A percentile compares a stretch with the other conserved stretches of the same genome.
Evolutionary conservation across 2,113 vertebrate species (phyloP).

Genomic region (Psittacus erithacus): DNA sequence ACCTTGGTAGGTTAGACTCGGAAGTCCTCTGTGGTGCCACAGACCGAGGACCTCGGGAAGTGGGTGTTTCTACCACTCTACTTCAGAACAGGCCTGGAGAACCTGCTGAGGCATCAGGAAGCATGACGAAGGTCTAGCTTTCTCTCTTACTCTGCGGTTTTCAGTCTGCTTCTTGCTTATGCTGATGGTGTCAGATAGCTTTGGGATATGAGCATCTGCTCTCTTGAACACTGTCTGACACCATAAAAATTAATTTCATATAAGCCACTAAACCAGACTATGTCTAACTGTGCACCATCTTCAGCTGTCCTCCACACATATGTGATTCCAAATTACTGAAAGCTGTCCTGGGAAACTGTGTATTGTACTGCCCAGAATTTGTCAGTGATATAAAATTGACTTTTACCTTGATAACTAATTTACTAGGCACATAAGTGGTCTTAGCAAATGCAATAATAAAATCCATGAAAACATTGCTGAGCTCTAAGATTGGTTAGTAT

Average conservation of each 20-base stretch:
- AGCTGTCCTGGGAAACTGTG: background rate
- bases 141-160: background rate
- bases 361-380: background rate
- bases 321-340: background rate
- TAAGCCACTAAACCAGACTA: background rate
- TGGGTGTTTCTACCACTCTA: background rate
- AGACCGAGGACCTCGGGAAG: background rate
- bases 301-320: background rate
- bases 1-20: background rate
- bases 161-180: background rate
- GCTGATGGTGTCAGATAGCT: background rate
- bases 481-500: background rate
- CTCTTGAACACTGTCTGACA: background rate
- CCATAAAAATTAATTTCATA: background rate
- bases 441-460: background rate
- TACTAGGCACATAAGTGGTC: background rate
- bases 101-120: background rate
- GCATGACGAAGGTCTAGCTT: background rate
- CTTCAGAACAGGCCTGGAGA: background rate
- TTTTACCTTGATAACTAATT: background rate
- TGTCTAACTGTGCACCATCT: background rate
- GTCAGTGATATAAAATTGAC: background rate
- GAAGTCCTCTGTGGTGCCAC: background rate
- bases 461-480: background rate
- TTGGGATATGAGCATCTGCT: background rate